These are phyloP conservation scores for Petrocephalus microphthalmus DNA, from an alignment of 2,113 vertebrate genomes.

Conservation along the genomic window DNA sequence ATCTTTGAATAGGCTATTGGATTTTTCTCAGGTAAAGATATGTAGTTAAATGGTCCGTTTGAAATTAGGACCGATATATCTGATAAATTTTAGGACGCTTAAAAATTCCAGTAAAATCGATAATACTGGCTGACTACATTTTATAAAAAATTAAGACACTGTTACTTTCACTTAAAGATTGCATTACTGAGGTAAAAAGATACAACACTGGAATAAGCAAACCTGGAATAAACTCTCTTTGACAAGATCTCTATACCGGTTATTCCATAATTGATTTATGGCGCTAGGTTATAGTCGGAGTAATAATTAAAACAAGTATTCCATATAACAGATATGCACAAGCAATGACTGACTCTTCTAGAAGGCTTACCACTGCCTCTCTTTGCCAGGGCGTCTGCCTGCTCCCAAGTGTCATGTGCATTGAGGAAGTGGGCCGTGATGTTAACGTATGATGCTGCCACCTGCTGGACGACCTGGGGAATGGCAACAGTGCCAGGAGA, in stretches of 20 bases:
- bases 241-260: background rate
- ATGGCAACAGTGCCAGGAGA: slow-evolving; percentile 53
- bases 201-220: background rate
- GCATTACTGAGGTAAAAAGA: background rate
- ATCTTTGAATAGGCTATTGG: background rate
- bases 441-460: slow-evolving; percentile 77
- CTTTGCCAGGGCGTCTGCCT: slow-evolving; percentile 68
- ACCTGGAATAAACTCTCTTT: background rate
- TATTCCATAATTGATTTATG: background rate
- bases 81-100: background rate
- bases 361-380: slow-evolving; percentile 71
- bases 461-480: slow-evolving; percentile 68
- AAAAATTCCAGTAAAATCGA: background rate
- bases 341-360: background rate
- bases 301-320: background rate
- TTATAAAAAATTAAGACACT: background rate
- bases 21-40: background rate
- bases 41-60: background rate
- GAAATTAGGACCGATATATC: background rate
- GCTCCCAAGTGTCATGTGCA: slow-evolving; percentile 83
- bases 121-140: background rate
- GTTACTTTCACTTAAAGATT: background rate
- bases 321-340: background rate
- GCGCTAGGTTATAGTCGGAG: background rate
- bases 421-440: slow-evolving; percentile 79